Base-by-base conservation (phyloP, 2,113 vertebrate species). In the Lethenteron camtschaticum region DNA sequence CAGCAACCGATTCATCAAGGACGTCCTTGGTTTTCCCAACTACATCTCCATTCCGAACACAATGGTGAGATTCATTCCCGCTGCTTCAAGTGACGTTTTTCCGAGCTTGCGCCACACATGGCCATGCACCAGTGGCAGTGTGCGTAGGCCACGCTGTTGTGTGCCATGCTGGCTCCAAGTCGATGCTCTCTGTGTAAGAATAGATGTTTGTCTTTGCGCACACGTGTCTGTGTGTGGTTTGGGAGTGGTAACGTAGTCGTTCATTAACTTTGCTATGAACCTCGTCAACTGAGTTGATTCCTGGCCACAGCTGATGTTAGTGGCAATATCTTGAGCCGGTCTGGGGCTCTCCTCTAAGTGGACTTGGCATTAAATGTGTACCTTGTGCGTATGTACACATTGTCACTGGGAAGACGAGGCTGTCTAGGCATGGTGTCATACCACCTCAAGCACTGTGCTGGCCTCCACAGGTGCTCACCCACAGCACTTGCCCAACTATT, bases 1-100 rank as follows among this genome's bases (percentile, higher is more conserved):
- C 79, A 81, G 78, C n/a, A 84, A 77, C 72, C 80, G 76, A 76
- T 99, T 95, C 79, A 85, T 96, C 75, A 80, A 83, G 71, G 87
- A 96, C n/a, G 87, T 95, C n/a, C 82, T 99, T 73, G 92, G 92
- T 57, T 88, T 74, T 73, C 81, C 83, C 3, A 82, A 83, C 81
- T 88, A 87, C 76, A 78, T 85, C 2, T 86, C 88, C 11, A 71
- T 99, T 69, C 90, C 92, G 70, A 79, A 84, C 74, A 90, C 81
- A 79, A 84, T 97, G 94, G 94, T 97, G 74, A 82, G 87, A 70
- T 20, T 14, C 9, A 56, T 60, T 16, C 18, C 9, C 13, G 11
- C 13, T 12, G 57, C 10, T 12, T 56, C 24, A 56, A 60, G 60
- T 56, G 12, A 13, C 3, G 13, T 58, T 12, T 55, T 14, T 71